Conservation (phyloP, 2,113 vertebrate genomes). For the Rhegmatorhina hoffmannsi region DNA sequence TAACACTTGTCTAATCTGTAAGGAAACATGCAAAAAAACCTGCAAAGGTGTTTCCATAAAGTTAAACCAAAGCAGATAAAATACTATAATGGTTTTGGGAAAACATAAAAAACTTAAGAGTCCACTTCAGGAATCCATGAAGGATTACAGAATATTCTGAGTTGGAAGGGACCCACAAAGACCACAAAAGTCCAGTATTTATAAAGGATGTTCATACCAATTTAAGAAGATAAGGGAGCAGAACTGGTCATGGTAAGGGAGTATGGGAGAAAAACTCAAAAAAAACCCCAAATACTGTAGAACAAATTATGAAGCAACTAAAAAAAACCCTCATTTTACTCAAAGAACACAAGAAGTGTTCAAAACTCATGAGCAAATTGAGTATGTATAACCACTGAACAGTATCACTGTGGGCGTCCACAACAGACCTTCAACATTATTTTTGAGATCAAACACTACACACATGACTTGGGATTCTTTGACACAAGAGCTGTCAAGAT, state of each 20-base stretch:
- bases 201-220: not conserved
- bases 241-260: not conserved
- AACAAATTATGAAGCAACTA: not conserved
- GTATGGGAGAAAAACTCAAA: not conserved
- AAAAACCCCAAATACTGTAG: not conserved
- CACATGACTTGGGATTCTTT: not conserved
- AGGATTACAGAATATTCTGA: not conserved
- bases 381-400: not conserved
- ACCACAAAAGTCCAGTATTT: not conserved
- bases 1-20: not conserved
- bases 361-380: not conserved
- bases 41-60: slow-evolving; percentile 59
- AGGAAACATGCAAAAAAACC: slow-evolving; percentile 47
- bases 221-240: not conserved
- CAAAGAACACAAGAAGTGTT: not conserved
- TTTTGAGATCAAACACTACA: not conserved
- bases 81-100: not conserved
- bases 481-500: not conserved
- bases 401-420: not conserved
- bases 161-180: not conserved
- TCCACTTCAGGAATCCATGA: not conserved
- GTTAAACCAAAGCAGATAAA: slow-evolving; percentile 26
- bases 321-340: not conserved
- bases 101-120: not conserved
- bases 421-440: not conserved